phyloP scores from a whole-genome alignment of 2,797 vertebrate genomes.

The Rhabdophis nuchalis region DNA sequence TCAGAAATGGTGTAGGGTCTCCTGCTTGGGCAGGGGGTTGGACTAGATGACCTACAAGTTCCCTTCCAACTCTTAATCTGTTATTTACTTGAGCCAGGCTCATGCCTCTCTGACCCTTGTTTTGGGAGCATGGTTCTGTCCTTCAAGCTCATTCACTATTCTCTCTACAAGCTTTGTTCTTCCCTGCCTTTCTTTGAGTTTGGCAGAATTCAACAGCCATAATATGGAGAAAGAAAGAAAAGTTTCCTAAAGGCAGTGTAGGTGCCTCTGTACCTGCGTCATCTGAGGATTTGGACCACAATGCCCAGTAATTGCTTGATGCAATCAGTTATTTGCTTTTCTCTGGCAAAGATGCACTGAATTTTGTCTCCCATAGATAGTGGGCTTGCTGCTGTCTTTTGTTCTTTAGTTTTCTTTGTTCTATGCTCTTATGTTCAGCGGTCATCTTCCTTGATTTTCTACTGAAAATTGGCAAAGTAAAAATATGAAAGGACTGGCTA shows the following conservation, averaged over 20 bases:
- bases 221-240: background rate
- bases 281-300: background rate
- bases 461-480: background rate
- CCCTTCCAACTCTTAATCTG: no score
- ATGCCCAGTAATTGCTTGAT: slow-evolving; percentile 3
- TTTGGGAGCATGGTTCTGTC: background rate
- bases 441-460: slow-evolving; percentile 14
- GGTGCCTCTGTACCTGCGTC: background rate
- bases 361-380: background rate
- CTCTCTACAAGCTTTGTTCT: background rate
- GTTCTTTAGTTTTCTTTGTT: slow-evolving; percentile 20
- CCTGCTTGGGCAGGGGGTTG: no score
- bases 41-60: no score
- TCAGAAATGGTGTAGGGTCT: no score
- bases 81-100: background rate
- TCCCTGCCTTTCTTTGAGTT: background rate
- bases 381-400: slow-evolving; percentile 3
- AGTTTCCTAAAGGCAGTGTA: background rate
- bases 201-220: background rate
- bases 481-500: slow-evolving; percentile 16
- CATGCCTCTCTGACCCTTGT: background rate
- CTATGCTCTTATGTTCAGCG: slow-evolving; percentile 9
- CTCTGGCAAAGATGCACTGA: background rate
- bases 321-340: slow-evolving; percentile 10
- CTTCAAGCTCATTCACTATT: background rate